Conservation (phyloP, 2,888 invertebrate genomes). For the Tanypteryx hageni region DNA sequence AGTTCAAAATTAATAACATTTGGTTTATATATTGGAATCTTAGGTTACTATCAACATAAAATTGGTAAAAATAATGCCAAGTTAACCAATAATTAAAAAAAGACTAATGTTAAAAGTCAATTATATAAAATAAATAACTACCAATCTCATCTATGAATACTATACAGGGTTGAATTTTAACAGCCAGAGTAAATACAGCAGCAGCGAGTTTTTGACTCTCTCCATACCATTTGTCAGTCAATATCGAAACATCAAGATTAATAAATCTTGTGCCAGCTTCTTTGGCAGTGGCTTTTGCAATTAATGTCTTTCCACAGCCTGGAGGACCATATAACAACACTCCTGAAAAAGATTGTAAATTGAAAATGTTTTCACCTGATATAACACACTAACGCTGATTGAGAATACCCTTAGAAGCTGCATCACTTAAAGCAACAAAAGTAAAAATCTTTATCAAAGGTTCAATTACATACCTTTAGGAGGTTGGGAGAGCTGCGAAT, state of each 20-base stretch:
- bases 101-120: too few relatives aligned
- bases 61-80: too few relatives aligned
- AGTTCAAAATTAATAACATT: too few relatives aligned
- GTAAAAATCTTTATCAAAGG: constrained; percentile 28
- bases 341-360: constrained; percentile 76
- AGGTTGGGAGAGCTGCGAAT: constrained; percentile 91
- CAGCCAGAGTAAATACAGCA: constrained; percentile 96
- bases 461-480: constrained; percentile 82
- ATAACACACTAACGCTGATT: too few relatives aligned
- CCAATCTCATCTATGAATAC: constrained; percentile 98
- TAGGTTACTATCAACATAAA: too few relatives aligned
- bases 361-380: not conserved
- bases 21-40: too few relatives aligned
- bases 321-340: constrained; percentile 97
- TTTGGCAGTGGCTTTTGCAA: constrained; percentile 97
- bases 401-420: too few relatives aligned
- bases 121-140: constrained; percentile 70
- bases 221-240: constrained; percentile 99
- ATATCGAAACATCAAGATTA: constrained; percentile 92
- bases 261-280: constrained; percentile 96
- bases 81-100: too few relatives aligned
- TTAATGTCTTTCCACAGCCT: constrained; percentile 97
- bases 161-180: constrained; percentile 93
- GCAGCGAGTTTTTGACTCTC: constrained; percentile 98
- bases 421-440: too few relatives aligned